Conservation (phyloP, 1,140 invertebrate genomes). For the Phocides pigmalion region DNA sequence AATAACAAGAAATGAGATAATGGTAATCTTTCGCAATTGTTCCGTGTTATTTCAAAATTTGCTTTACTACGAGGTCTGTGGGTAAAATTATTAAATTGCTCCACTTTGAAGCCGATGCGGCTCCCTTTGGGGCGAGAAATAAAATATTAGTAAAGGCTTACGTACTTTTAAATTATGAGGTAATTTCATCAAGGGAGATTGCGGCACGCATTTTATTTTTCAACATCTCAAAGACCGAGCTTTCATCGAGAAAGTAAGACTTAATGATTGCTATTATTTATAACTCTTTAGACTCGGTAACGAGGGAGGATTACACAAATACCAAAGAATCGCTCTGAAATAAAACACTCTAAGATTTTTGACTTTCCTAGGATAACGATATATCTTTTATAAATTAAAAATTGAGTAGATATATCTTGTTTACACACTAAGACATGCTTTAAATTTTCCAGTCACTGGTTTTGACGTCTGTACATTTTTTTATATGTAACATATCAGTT, state of each 20-base stretch:
- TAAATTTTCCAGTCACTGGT: too few relatives aligned
- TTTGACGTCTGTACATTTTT: too few relatives aligned
- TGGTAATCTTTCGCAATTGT: constrained; percentile 68
- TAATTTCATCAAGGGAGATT: constrained; percentile 40
- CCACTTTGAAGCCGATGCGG: constrained; percentile 52
- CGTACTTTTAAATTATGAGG: constrained; percentile 44
- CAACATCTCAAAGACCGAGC: constrained; percentile 23
- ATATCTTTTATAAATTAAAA: too few relatives aligned
- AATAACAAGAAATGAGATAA: constrained; percentile 54
- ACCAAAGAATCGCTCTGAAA: constrained; percentile 18
- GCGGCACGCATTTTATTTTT: constrained; percentile 37
- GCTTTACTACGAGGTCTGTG: constrained; percentile 54
- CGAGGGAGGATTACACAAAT: constrained; percentile 15
- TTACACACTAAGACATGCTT: too few relatives aligned
- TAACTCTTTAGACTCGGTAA: constrained; percentile 26
- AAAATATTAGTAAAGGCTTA: constrained; percentile 43
- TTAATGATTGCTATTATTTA: constrained; percentile 35
- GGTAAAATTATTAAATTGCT: constrained; percentile 71
- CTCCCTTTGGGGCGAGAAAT: constrained; percentile 44
- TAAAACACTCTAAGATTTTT: constrained; percentile 4
- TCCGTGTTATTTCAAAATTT: constrained; percentile 70
- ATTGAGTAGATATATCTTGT: too few relatives aligned
- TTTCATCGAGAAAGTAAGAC: constrained; percentile 28
- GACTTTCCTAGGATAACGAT: neutral
- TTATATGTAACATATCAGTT: too few relatives aligned